These are phyloP conservation scores for Lycophotia porphyrea DNA, from an alignment of 2,888 invertebrate species.

Conservation along the genomic window DNA sequence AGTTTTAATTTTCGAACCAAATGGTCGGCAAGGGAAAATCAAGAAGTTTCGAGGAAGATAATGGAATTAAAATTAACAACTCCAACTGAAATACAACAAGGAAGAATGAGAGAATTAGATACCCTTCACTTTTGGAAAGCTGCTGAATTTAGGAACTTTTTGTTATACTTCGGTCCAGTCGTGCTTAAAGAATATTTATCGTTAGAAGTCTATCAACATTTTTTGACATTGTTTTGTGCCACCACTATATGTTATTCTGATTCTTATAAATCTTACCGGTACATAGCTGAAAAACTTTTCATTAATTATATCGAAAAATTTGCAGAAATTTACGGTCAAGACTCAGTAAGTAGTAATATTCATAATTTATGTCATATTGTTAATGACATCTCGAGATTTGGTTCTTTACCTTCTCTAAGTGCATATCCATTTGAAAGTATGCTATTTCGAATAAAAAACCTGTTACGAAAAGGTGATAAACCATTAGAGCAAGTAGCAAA, in stretches of 20 bases:
- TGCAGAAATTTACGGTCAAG: slow-evolving; percentile 11
- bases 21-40: slow-evolving; percentile 18
- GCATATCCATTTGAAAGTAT: slow-evolving; percentile 13
- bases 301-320: slow-evolving; percentile 12
- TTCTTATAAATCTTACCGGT: slow-evolving; percentile 1
- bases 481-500: slow-evolving; percentile 2
- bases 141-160: slow-evolving; percentile 10
- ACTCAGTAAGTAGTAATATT: slow-evolving; percentile 14
- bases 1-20: slow-evolving; percentile 15
- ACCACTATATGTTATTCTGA: slow-evolving; percentile 35
- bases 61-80: background rate
- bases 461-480: slow-evolving; percentile 10
- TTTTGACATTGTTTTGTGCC: slow-evolving; percentile 1
- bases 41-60: slow-evolving; percentile 2
- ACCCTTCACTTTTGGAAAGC: background rate
- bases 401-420: slow-evolving; percentile 13
- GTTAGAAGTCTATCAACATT: slow-evolving; percentile 16
- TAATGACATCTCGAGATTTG: slow-evolving; percentile 4
- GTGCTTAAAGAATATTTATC: slow-evolving; percentile 8
- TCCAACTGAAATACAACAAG: too few relatives aligned
- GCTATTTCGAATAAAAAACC: slow-evolving; percentile 5
- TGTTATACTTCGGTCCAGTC: background rate
- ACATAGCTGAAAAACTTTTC: slow-evolving; percentile 18
- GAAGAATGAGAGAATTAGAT: too few relatives aligned
- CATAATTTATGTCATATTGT: slow-evolving; percentile 16